These are phyloP conservation scores for Lonchura striata DNA, from an alignment of 2,113 vertebrate genomes.

Conservation along the genomic window DNA sequence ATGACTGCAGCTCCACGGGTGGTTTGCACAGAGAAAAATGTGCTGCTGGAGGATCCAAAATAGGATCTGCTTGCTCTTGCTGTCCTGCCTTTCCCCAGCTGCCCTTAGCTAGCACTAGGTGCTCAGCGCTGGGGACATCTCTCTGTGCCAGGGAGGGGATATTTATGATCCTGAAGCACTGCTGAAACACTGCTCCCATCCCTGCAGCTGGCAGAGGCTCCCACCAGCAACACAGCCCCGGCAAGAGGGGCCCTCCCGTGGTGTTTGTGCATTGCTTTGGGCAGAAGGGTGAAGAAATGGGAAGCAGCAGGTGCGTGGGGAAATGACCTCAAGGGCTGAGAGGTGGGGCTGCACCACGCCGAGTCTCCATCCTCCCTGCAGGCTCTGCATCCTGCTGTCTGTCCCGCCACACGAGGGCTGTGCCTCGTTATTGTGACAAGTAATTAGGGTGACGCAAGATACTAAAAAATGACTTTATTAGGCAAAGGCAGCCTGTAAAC, in stretches of 20 bases:
- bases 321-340: neutral
- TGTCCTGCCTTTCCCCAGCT: neutral
- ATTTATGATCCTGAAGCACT: fast-evolving
- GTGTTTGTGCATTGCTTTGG: neutral
- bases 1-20: neutral
- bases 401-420: neutral
- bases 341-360: neutral
- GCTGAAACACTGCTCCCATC: neutral
- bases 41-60: neutral
- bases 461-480: constrained; percentile 73
- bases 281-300: neutral
- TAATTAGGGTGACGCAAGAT: constrained; percentile 68
- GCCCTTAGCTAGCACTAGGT: neutral
- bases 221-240: fast-evolving
- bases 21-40: fast-evolving
- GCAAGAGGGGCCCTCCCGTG: neutral
- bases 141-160: neutral
- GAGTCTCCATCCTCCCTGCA: neutral
- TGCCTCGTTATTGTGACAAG: constrained; percentile 64
- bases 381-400: neutral
- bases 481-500: constrained; percentile 66
- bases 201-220: neutral
- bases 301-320: neutral
- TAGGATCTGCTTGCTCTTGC: neutral
- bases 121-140: neutral